These are phyloP conservation scores for Morone chrysops DNA, from an alignment of 2,113 vertebrate genomes.

Conservation along the genomic window DNA sequence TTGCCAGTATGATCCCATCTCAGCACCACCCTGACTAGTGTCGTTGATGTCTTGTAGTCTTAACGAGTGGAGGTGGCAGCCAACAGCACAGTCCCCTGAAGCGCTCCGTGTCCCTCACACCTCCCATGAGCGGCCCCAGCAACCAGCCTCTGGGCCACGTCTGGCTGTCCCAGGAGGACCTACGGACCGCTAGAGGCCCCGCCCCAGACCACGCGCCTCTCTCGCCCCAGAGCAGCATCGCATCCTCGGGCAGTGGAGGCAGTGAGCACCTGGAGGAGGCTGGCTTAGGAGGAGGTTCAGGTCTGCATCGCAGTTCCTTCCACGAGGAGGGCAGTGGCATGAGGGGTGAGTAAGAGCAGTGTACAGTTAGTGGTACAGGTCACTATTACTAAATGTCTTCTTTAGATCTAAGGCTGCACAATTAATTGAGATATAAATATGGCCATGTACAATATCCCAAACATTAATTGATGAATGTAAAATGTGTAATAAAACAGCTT, in stretches of 20 bases:
- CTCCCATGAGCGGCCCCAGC: conserved; percentile 96
- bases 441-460: too few relatives aligned
- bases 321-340: conserved; percentile 98
- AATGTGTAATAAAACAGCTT: too few relatives aligned
- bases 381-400: not conserved
- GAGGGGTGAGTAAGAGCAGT: conserved; percentile 89
- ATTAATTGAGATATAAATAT: too few relatives aligned
- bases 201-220: conserved; percentile 96
- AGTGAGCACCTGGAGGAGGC: conserved; percentile 98
- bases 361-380: not conserved
- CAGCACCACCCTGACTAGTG: conserved; percentile 37
- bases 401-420: too few relatives aligned
- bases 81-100: conserved; percentile 98
- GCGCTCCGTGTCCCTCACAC: conserved; percentile 98
- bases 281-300: conserved; percentile 75
- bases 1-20: not conserved
- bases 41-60: conserved; percentile 87
- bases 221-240: conserved; percentile 99
- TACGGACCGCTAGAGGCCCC: conserved; percentile 90
- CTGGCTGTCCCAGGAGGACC: conserved; percentile 99
- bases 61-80: conserved; percentile 84
- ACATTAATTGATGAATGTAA: too few relatives aligned
- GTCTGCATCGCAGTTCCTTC: conserved; percentile 93
- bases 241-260: conserved; percentile 98
- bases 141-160: conserved; percentile 94